Evolutionary conservation across 2,888 invertebrate genomes (phyloP).

Genomic region (Zelleria hepariella): DNA sequence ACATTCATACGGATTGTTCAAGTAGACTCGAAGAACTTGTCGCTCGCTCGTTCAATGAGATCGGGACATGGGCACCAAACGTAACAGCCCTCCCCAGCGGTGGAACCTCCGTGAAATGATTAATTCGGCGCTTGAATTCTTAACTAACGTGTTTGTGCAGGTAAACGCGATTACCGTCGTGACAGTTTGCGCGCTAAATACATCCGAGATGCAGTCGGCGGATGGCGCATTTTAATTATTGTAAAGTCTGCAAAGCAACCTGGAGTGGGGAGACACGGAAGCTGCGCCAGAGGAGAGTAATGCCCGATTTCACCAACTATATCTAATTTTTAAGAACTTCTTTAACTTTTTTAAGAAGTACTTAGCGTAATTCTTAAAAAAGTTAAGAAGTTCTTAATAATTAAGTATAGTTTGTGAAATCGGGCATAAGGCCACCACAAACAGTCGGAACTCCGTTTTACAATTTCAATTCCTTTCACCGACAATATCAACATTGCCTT

Average conservation of each 20-base stretch:
- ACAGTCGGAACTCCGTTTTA: too few species aligned
- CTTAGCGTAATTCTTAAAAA: too few species aligned
- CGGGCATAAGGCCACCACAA: too few species aligned
- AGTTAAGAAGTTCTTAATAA: too few species aligned
- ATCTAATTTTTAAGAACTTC: neutral
- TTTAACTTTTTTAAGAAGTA: too few species aligned
- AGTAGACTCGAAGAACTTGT: too few species aligned
- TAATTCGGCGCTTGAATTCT: constrained; percentile 17
- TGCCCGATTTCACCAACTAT: too few species aligned
- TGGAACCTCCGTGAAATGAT: constrained; percentile 11
- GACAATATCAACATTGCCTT: too few species aligned
- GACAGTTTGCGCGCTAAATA: constrained; percentile 18
- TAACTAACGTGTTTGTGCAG: constrained; percentile 12
- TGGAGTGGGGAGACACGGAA: constrained; percentile 2
- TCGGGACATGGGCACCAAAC: neutral
- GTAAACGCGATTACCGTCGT: constrained; percentile 25
- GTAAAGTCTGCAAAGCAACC: constrained; percentile 21
- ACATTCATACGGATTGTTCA: too few species aligned
- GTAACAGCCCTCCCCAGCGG: neutral
- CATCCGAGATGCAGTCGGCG: constrained; percentile 23
- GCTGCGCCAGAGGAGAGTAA: neutral
- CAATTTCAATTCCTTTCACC: too few species aligned
- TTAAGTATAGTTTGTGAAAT: too few species aligned
- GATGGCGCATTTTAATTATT: constrained; percentile 51
- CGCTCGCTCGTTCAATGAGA: neutral